Base-by-base conservation (phyloP, 2,113 vertebrate genomes). In the Morone saxatilis region DNA sequence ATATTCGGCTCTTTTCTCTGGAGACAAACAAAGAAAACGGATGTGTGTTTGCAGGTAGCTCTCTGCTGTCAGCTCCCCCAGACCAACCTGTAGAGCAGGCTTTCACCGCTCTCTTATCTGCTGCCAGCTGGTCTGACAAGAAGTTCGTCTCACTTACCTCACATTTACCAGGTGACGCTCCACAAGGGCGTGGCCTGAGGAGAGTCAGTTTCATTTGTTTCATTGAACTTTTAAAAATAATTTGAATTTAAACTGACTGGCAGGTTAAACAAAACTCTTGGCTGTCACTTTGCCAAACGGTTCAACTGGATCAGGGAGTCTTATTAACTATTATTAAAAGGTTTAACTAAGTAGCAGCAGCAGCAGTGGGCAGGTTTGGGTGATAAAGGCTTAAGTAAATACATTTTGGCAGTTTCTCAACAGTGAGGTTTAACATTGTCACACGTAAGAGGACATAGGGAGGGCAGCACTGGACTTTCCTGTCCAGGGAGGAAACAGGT, bases 51-150 rank as follows among this genome's bases (percentile, higher is more conserved):
- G 80, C 86, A 72, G 70, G 43, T 20, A 53, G 84, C 80, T 86
- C 61, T 12, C 43, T 70, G 47, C 74, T 38, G 84, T 84, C 75
- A 73, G 77, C 68, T 31, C 54, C 41, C 41, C 89, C 80, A 9
- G 86, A 79, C 83, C 48, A 78, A 94, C 94, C 90, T 50, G 92
- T 87, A 12, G 61, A 86, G 80, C 93, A 73, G 81, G 91, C 76
- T 91, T 11, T 71, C 31, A 31, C 51, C 7, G 4, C 73, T 63
- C 79, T 86, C 86, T 85, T 78, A 89, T 91, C 91, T 71, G 22
- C 80, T 57, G 78, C 69, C 80, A 89, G 80, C 94, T 80, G 78
- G 93, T 92, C 78, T 11, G 86, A 92, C 91, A 1, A 41, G 90
- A 90, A 85, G 40, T 76, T 40, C 22, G 53, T 75, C 80, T 94